Evolutionary conservation across 2,888 invertebrate genomes (phyloP), one percentile per base, ranked within the genome.

Genomic region (Sarcophaga subvicina): DNA sequence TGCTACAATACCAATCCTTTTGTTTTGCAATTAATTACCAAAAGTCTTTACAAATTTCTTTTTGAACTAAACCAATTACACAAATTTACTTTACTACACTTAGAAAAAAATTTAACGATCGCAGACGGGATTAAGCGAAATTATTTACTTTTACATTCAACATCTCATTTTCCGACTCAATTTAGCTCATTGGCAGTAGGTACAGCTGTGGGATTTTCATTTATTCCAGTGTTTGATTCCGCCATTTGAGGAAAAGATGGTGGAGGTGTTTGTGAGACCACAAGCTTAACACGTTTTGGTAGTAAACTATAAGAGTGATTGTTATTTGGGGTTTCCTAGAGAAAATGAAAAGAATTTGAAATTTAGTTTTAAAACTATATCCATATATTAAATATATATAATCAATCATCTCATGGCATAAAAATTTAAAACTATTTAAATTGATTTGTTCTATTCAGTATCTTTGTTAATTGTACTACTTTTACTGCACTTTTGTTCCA

Each of bases 401-500:
- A 62, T 20, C 62, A 20, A 62, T 20, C 14, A 62, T 20, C 10
- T 20, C n/a, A 62, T 37, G 8, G 37, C 37, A 37, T 37, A 37
- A 37, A 37, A 37, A 37, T 37, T 37, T 37, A 37, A 37, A 37
- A 37, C 37, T 37, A 37, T 37, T 37, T 37, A 37, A 37, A 37
- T 37, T 37, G 8, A 37, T 37, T 37, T 37, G 37, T 37, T 37
- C 37, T 22, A 10, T n/a, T 67, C 62, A 77, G 27, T 22, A 37
- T 80, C 37, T 22, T 73, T 80, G 14, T 25, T 60, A 27, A 17
- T 73, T 14, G 27, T 20, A 25, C 14, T 78, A 54, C 17, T 20
- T 11, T 85, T 71, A 37, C 66, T 25, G 60, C 45, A 59, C 4
- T 66, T 75, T 45, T 85, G 80, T 11, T 88, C 88, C 54, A 83